Evolutionary conservation across 2,797 vertebrate species (phyloP).

Genomic region (Poecile montanus): DNA sequence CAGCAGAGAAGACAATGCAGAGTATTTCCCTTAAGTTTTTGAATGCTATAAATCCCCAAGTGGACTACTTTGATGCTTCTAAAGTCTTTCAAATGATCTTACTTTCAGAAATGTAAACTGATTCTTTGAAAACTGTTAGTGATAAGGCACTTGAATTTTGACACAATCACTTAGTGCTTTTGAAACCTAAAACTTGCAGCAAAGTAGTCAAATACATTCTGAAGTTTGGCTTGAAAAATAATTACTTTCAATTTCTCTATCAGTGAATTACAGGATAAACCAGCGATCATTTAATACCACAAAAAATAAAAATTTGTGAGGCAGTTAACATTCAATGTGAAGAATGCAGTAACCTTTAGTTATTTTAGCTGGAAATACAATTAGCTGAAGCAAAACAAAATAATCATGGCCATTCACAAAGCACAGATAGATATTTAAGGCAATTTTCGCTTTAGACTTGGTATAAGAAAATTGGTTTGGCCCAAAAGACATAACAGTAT

Average conservation of each 20-base stretch:
- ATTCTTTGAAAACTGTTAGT: neutral
- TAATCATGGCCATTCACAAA: neutral
- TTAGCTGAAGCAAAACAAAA: constrained; percentile 42
- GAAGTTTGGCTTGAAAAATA: neutral
- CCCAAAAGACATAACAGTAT: neutral
- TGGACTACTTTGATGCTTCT: neutral
- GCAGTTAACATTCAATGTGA: neutral
- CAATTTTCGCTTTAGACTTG: neutral
- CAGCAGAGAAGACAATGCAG: neutral
- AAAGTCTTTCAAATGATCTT: neutral
- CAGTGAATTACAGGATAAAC: neutral
- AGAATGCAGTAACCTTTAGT: neutral
- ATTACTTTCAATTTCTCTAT: neutral
- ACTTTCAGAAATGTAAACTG: neutral
- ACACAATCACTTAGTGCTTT: neutral
- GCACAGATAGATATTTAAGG: neutral
- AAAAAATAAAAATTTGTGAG: constrained; percentile 1
- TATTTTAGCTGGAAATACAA: neutral
- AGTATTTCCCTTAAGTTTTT: neutral
- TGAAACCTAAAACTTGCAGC: neutral
- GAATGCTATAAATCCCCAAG: neutral
- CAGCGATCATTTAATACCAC: neutral
- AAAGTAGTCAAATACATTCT: neutral
- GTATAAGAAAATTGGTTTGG: neutral
- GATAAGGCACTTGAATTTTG: neutral